Evolutionary conservation across 2,797 vertebrate species (phyloP), one percentile per base, ranked within the genome.

Genomic region (Cryptoprocta ferox): DNA sequence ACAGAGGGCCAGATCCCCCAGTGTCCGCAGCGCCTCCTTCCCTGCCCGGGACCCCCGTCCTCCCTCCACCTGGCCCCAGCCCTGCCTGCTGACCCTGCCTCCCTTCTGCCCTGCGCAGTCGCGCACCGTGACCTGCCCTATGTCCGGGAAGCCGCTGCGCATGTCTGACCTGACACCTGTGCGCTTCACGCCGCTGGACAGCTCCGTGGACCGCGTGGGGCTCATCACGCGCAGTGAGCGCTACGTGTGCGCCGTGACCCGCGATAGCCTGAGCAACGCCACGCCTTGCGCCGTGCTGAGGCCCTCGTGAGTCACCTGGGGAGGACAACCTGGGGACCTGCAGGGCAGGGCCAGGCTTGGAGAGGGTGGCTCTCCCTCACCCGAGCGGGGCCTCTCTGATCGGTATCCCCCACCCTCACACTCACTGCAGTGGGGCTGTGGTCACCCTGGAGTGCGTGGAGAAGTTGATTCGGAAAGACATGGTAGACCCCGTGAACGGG

Each of bases 381-480:
- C n/a, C 1, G n/a, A 28, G 3, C 14, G 0, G 45, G 15, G 30
- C 32, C 8, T 35, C 11, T 35, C 30, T 63, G 3, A 24, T 8
- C 8, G 0, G 4, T 4, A 4, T 6, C 8, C 12, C 32, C 14
- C 35, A 6, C 59, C 6, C 4, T 18, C 14, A 0, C 15, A 19
- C 15, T 35, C 53, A 2, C 16, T 14, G 3, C 93, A 99, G 99
- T 16, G 99, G 99, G 1, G 95, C 98, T 0, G 99, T 99, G 96
- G 99, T 99, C 93, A 99, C 99, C 1, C 97, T 99, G 95, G 99
- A 99, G 98, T 99, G 99, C 83, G 99, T 99, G 93, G 99, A 99
- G 98, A 99, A 98, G 97, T 97, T 99, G 95, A 99, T 99, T 97
- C 99, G 98, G 94, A 99, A 99, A 97, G 99, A 99, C 98, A 99